These are phyloP conservation scores for Phyllotreta striolata DNA, from an alignment of 2,888 invertebrate genomes.

Conservation along the genomic window DNA sequence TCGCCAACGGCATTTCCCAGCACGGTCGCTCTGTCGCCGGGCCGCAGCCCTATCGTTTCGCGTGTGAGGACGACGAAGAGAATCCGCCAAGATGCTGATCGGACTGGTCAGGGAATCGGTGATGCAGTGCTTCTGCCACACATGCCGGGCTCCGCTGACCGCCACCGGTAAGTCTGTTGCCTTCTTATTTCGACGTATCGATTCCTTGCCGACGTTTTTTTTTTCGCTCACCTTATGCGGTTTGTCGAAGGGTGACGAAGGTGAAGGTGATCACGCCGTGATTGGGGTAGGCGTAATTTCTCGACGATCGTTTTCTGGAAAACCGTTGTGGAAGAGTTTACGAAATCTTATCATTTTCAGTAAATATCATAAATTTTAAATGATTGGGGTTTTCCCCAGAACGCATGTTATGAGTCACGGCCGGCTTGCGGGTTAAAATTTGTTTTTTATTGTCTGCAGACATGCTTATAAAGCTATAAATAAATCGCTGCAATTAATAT, in stretches of 20 bases:
- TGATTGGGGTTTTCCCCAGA: too few species aligned
- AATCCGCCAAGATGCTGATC: constrained; percentile 75
- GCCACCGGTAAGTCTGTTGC: constrained; percentile 72
- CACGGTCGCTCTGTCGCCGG: constrained; percentile 1
- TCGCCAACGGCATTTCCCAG: constrained; percentile 8
- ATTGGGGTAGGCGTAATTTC: constrained; percentile 7
- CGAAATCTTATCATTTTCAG: too few species aligned
- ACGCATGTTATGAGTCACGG: too few species aligned
- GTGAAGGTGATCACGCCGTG: neutral
- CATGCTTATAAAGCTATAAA: too few species aligned
- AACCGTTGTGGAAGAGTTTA: neutral
- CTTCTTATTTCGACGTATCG: constrained; percentile 7
- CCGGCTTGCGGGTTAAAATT: too few species aligned
- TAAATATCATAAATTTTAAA: too few species aligned
- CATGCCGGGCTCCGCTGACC: constrained; percentile 86
- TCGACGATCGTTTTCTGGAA: neutral
- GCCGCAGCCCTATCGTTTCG: constrained; percentile 18
- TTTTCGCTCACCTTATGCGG: constrained; percentile 11
- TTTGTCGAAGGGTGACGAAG: neutral
- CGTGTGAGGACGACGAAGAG: constrained; percentile 12
- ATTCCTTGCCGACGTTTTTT: constrained; percentile 2
- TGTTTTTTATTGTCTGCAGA: too few species aligned
- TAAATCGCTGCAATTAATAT: too few species aligned
- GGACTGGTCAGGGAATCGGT: constrained; percentile 90
- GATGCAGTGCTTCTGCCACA: constrained; percentile 93